A percentile compares a stretch with the other conserved stretches of the same genome.
Conservation (phyloP, 2,888 invertebrate species). For the Trimorus sp. region DNA sequence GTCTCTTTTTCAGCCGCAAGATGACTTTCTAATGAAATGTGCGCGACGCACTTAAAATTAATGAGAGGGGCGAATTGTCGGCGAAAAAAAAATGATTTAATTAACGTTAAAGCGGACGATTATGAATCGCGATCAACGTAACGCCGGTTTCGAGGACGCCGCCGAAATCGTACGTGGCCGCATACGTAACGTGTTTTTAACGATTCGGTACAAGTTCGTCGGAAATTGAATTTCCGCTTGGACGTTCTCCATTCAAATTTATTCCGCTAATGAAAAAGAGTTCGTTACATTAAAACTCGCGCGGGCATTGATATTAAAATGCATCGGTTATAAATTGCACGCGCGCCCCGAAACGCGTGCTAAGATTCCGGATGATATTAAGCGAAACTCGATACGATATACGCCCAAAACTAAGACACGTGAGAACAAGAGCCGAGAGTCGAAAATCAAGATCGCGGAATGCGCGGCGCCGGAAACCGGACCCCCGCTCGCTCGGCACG, state of each 20-base stretch:
- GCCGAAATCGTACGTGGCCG: conserved; percentile 29
- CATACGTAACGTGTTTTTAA: conserved; percentile 55
- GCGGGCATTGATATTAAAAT: conserved; percentile 37
- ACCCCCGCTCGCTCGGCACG: background rate
- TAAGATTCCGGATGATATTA: conserved; percentile 35
- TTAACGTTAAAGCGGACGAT: background rate
- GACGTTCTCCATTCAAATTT: conserved; percentile 59
- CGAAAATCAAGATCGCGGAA: conserved; percentile 25
- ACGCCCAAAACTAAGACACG: conserved; percentile 35
- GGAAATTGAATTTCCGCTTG: conserved; percentile 66
- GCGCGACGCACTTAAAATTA: conserved; percentile 6
- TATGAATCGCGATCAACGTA: conserved; percentile 6
- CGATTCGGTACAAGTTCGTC: conserved; percentile 59
- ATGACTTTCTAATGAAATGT: conserved; percentile 38
- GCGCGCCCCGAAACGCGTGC: conserved; percentile 29
- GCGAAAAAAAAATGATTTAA: conserved; percentile 21
- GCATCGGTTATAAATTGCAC: conserved; percentile 40
- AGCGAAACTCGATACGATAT: conserved; percentile 26
- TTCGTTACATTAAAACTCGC: conserved; percentile 52
- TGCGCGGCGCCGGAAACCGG: conserved; percentile 15
- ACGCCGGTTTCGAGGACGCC: conserved; percentile 6
- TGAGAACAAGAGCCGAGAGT: conserved; percentile 23
- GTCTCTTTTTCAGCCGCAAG: conserved; percentile 26
- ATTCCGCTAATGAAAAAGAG: conserved; percentile 62
- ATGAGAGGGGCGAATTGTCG: background rate